Conservation (phyloP, 35 echinoderm and acorn worm genomes). For the Apostichopus californicus region DNA sequence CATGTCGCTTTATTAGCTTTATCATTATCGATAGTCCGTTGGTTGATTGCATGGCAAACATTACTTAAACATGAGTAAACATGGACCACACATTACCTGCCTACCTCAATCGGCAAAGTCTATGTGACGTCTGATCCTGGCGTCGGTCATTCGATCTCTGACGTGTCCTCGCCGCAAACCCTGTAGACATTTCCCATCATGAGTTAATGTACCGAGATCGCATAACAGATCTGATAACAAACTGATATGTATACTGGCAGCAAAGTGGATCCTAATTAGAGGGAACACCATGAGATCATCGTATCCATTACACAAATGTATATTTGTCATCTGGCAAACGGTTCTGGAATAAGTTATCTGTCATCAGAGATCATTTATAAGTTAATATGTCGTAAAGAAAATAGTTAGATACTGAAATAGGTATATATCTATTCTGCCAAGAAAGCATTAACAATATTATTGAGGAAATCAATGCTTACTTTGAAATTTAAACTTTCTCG, state of each 20-base stretch:
- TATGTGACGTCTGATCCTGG: neutral
- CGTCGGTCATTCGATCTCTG: neutral
- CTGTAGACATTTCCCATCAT: neutral
- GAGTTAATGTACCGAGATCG: neutral
- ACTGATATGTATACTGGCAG: neutral
- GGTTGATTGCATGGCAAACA: neutral
- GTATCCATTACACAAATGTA: too few relatives aligned
- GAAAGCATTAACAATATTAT: too few relatives aligned
- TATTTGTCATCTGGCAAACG: too few relatives aligned
- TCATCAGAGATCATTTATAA: too few relatives aligned
- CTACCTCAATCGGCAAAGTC: neutral
- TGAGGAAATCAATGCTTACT: too few relatives aligned
- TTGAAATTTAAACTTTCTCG: too few relatives aligned
- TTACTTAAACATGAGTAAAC: neutral
- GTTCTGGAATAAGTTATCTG: too few relatives aligned
- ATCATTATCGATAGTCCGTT: neutral
- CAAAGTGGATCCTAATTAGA: neutral
- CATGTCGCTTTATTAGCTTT: too few relatives aligned
- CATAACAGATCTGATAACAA: neutral
- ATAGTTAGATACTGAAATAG: too few relatives aligned
- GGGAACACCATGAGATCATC: neutral
- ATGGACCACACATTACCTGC: constrained; percentile 3
- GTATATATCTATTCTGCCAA: too few relatives aligned
- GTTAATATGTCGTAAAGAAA: too few relatives aligned
- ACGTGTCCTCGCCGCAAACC: neutral